Conservation (phyloP, 2,113 vertebrate genomes). For the Leucoraja erinaceus region DNA sequence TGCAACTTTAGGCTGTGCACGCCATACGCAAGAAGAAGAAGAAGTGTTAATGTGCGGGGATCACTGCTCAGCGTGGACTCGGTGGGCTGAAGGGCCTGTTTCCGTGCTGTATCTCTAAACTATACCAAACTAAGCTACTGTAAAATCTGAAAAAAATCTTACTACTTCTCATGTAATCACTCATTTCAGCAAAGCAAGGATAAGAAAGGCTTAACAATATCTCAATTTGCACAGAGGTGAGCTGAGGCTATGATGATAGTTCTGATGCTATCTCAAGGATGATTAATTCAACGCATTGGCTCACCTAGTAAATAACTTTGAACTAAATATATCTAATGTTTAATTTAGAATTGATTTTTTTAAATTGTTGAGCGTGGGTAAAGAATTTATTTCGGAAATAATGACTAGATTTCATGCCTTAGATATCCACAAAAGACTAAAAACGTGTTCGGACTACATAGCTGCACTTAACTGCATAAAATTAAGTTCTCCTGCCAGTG, state of each 20-base stretch:
- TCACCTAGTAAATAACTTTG: not conserved
- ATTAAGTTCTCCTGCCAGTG: not conserved
- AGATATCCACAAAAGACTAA: not conserved
- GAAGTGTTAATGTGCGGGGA: no score
- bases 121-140: no score
- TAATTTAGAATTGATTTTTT: slow-evolving; percentile 1
- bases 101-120: no score
- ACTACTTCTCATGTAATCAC: not conserved
- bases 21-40: no score
- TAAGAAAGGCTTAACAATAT: not conserved
- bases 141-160: not conserved
- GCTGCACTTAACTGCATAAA: not conserved
- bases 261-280: not conserved
- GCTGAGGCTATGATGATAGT: not conserved
- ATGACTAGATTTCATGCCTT: not conserved
- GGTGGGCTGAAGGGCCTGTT: no score
- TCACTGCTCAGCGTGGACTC: no score
- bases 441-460: slow-evolving; percentile 1
- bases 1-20: no score
- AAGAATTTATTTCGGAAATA: not conserved
- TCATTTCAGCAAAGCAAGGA: not conserved
- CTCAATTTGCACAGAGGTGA: not conserved
- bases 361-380: not conserved
- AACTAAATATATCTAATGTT: not conserved
- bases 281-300: not conserved